Evolutionary conservation across 2,888 invertebrate genomes (phyloP), one percentile per base, ranked within the genome.

Genomic region (Synergus umbraculus): DNA sequence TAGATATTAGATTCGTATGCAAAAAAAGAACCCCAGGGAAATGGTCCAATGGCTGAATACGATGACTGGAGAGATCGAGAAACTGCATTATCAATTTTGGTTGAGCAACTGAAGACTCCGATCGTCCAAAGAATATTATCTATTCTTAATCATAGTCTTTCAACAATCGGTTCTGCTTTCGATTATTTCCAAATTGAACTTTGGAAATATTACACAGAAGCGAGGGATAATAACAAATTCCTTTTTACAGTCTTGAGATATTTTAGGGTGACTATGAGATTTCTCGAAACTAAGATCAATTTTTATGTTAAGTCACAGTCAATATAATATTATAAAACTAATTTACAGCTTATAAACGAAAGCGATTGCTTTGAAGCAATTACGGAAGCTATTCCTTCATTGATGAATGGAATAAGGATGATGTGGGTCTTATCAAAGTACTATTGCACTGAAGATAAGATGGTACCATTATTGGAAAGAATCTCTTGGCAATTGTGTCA

Each of bases 401-500:
- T 98, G 82, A 96, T 97, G 93, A 96, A 97, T 83, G 97, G 97
- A 1, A 92, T 98, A 60, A 95, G 96, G 86, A 96, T 98, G 94
- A 96, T 98, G 88, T 98, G 98, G 98, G 96, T 98, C 76, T 94
- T 98, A 78, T 98, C 98, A 0, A 93, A 95, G 76, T 97, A 97
- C 87, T 98, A 97, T 90, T 95, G 96, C 82, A 95, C 93, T 0
- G 98, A 98, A 88, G 96, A 97, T 82, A 94, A 96, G 80, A 98
- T 98, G 97, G 95, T 97, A 43, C 95, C 96, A 0, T 93, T 98
- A 3, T 93, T 98, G 89, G 95, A 96, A 81, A 94, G 97, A 86
- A 96, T 98, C 86, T 97, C 97, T 0, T 96, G 96, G 95, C 96
- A 97, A 9, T 93, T 98, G 8, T 95, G 96, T 76, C 94, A 96